Base-by-base conservation (phyloP, 1,140 invertebrate genomes). In the Cyclina sinensis region DNA sequence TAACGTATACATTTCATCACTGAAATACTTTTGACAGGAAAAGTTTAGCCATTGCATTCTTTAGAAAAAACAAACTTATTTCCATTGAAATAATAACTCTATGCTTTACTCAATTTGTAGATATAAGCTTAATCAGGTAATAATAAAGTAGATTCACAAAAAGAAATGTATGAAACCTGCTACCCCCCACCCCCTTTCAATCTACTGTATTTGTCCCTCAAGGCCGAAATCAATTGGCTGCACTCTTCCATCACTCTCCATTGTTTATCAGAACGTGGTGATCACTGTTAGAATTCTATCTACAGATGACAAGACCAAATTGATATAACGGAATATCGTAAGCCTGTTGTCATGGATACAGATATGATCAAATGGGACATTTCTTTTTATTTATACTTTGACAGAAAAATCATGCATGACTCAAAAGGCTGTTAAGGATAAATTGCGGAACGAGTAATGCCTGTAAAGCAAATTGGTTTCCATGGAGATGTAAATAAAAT, bases 401-500 rank as follows among this genome's bases (percentile, higher is more conserved):
- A 84, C 82, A 84, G 82, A 84, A 73, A 70, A 84, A 84, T 57
- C 82, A 84, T 84, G 82, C 43, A 73, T 39, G 30, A 65, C 24
- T 65, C 35, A 81, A 81, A 80, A 62, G 46, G 30, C 74, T 51
- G 27, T 62, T 65, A 27, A 57, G 57, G 39, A 65, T 57, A 79
- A 62, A 46, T 62, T 24, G 35, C 48, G 1, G 35, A 84, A 84
- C 82, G 74, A 84, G 27, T 78, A 54, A 68, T 68, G 54, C 62
- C 39, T 51, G 46, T 74, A 48, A 70, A 73, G 21, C 65, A 24
- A 73, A 73, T 70, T 70, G 82, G 82, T 84, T 73, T n/a, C 65
- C 82, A 84, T 84, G 46, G 82, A 12, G 48, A 84, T 48, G 48
- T 84, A 84, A 84, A 84, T 73, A 84, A 84, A 73, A 74, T 84